Conservation (phyloP, 2,888 invertebrate genomes). For the Xanthostigma xanthostigma region DNA sequence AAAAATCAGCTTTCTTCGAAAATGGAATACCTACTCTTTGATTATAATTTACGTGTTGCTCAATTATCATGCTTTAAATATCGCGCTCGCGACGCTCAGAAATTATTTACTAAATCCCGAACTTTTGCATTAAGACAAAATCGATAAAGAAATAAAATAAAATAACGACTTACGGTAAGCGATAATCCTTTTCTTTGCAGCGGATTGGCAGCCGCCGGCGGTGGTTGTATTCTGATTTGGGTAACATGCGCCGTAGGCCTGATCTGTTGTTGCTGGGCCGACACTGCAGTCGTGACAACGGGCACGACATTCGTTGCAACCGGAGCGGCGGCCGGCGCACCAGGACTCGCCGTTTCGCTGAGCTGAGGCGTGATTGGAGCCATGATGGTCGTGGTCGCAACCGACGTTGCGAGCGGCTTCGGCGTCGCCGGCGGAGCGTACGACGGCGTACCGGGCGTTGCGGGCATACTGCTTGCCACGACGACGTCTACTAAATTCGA, state of each 20-base stretch:
- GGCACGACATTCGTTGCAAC: slow-evolving; percentile 21
- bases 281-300: slow-evolving; percentile 36
- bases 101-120: no score
- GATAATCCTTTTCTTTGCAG: slow-evolving; percentile 48
- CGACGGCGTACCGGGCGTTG: slow-evolving; percentile 29
- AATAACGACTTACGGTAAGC: slow-evolving; percentile 38
- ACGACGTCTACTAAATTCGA: slow-evolving; percentile 9
- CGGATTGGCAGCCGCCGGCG: slow-evolving; percentile 33
- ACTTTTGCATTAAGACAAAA: neutral
- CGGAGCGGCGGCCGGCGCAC: slow-evolving; percentile 13
- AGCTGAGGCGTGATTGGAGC: slow-evolving; percentile 22
- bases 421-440: slow-evolving; percentile 24
- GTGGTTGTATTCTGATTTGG: slow-evolving; percentile 37
- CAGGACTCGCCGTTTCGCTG: slow-evolving; percentile 11
- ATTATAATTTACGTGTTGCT: no score
- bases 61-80: no score
- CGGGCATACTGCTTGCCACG: slow-evolving; percentile 22
- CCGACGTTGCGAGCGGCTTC: slow-evolving; percentile 27
- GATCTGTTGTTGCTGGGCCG: slow-evolving; percentile 25
- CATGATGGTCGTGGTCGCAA: slow-evolving; percentile 27
- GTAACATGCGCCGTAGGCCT: slow-evolving; percentile 31
- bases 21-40: no score
- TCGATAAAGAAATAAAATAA: neutral
- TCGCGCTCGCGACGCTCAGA: no score
- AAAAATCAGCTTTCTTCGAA: no score